Evolutionary conservation across 1,140 invertebrate species (phyloP).

Genomic region (Zaprionus tsacasi): DNA sequence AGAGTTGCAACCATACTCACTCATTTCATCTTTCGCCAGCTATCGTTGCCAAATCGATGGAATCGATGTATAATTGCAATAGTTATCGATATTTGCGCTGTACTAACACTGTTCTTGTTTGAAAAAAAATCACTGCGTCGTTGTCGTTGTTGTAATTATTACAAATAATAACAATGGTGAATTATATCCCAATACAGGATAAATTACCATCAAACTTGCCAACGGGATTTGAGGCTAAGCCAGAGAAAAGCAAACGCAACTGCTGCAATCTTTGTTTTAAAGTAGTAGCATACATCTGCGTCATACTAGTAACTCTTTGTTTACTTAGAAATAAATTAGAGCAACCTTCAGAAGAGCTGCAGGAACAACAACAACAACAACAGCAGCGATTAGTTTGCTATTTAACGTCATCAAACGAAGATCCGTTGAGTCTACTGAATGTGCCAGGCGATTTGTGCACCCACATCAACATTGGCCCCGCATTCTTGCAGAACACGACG

Average conservation of each 20-base stretch:
- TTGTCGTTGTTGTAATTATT: too few species aligned
- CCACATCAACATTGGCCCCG: conserved; percentile 92
- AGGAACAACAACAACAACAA: conserved; percentile 1
- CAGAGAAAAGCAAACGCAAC: background rate
- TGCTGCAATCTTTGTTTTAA: conserved; percentile 8
- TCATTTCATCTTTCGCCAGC: background rate
- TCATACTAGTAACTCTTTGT: conserved; percentile 17
- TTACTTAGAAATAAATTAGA: background rate
- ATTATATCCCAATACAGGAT: conserved; percentile 12
- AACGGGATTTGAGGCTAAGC: background rate
- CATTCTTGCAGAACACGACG: conserved; percentile 87
- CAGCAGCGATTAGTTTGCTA: conserved; percentile 87
- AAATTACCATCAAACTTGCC: background rate
- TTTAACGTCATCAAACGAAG: conserved; percentile 84
- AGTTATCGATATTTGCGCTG: conserved; percentile 10
- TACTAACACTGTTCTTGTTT: conserved; percentile 13
- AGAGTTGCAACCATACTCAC: conserved; percentile 32
- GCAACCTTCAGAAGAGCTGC: background rate
- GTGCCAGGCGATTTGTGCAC: conserved; percentile 90
- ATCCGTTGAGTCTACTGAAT: conserved; percentile 85
- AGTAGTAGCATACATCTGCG: conserved; percentile 2
- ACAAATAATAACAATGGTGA: conserved; percentile 23
- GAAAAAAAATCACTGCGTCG: background rate
- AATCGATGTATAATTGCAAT: conserved; percentile 21
- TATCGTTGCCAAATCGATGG: conserved; percentile 11